phyloP scores from a whole-genome alignment of 2,888 invertebrate species.

The Cheilosia vernalis region DNA sequence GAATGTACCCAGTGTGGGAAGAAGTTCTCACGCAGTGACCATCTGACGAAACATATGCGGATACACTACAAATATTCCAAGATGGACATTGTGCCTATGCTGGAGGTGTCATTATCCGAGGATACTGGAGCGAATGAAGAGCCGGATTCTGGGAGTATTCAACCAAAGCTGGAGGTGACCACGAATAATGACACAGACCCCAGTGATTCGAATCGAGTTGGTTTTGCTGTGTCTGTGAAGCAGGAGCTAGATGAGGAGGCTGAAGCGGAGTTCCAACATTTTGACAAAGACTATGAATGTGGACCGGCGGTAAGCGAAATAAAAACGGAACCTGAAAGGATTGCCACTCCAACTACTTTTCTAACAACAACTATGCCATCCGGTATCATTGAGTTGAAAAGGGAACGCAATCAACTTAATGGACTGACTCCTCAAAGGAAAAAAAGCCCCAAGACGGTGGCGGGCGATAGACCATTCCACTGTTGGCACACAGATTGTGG shows the following conservation, averaged over 20 bases:
- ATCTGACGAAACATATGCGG: slow-evolving; percentile 80
- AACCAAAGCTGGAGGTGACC: background rate
- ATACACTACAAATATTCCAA: slow-evolving; percentile 57
- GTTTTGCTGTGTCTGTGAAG: slow-evolving; percentile 10
- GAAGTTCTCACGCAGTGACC: slow-evolving; percentile 81
- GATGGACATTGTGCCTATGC: slow-evolving; percentile 47
- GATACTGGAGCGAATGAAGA: slow-evolving; percentile 11
- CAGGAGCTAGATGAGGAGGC: slow-evolving; percentile 18
- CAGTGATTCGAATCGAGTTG: background rate
- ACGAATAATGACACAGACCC: background rate
- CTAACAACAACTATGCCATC: background rate
- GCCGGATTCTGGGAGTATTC: slow-evolving; percentile 1
- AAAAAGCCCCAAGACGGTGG: background rate
- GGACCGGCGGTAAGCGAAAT: background rate
- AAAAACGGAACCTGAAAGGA: slow-evolving; percentile 23
- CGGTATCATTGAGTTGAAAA: background rate
- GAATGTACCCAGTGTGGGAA: slow-evolving; percentile 81
- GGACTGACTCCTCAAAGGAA: background rate
- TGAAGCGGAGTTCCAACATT: background rate
- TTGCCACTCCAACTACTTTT: background rate
- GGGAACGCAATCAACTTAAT: slow-evolving; percentile 2
- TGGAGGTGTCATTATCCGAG: slow-evolving; percentile 48
- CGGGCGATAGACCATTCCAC: slow-evolving; percentile 4
- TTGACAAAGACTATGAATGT: background rate
- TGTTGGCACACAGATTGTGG: slow-evolving; percentile 72